Percentiles rank a stretch among this genome's conserved stretches.
Evolutionary conservation across 1,140 invertebrate genomes (phyloP).

Genomic region (Drosophila tristis): DNA sequence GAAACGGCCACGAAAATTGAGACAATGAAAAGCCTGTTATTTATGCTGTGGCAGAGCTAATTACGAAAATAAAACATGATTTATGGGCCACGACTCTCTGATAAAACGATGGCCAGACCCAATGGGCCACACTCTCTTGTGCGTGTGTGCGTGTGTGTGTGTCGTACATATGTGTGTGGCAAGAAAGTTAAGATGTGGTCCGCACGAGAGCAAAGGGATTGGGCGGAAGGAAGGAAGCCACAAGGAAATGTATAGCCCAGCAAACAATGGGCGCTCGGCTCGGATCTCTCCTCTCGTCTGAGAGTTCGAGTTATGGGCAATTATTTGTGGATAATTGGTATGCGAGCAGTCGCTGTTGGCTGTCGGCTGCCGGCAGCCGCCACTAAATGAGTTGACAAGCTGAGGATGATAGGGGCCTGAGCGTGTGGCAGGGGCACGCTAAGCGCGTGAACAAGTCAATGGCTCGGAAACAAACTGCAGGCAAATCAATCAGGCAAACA

Average conservation of each 20-base stretch:
- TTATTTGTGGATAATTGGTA: conserved; percentile 76
- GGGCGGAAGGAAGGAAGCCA: conserved; percentile 24
- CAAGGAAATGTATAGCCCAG: conserved; percentile 32
- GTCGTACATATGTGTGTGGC: no score
- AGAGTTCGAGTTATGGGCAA: conserved; percentile 62
- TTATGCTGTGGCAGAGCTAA: conserved; percentile 75
- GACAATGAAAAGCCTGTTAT: conserved; percentile 79
- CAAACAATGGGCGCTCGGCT: conserved; percentile 51
- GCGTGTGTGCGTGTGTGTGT: conserved; percentile 11
- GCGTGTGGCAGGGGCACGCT: conserved; percentile 9
- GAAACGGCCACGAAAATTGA: conserved; percentile 39
- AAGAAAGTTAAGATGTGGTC: conserved; percentile 48
- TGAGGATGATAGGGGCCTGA: conserved; percentile 27
- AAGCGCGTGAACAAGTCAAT: conserved; percentile 43
- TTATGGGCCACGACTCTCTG: conserved; percentile 50
- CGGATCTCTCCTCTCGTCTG: conserved; percentile 8
- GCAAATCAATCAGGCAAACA: conserved; percentile 72
- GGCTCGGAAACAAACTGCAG: conserved; percentile 72
- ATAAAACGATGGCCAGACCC: conserved; percentile 42
- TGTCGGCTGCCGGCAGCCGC: neutral
- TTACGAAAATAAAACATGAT: conserved; percentile 81
- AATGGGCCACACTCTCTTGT: conserved; percentile 3
- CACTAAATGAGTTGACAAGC: conserved; percentile 69
- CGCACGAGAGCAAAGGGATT: conserved; percentile 32
- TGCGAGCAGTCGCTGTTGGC: conserved; percentile 40